Evolutionary conservation across 2,888 invertebrate species (phyloP), one percentile per base, ranked within the genome.

Genomic region (Aleiodes testaceus): DNA sequence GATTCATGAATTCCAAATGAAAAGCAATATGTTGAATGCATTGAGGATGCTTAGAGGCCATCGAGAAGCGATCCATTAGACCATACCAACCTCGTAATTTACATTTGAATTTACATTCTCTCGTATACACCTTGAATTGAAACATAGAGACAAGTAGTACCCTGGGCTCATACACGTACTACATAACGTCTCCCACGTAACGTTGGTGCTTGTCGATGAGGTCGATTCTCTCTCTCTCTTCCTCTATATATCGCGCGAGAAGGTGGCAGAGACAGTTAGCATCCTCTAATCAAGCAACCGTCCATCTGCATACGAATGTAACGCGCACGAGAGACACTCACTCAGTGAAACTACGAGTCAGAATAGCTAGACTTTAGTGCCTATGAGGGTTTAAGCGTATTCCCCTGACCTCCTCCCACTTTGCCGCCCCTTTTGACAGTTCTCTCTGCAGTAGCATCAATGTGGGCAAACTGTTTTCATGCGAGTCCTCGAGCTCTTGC

Each of bases 251-350:
- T 53, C 1, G 18, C 18, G 36, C 20, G 52, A 52, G 20, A 50
- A 64, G 36, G 22, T 50, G 45, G 26, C 30, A 36, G 55, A 18
- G 55, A 52, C 53, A 76, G 75, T 78, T 77, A 76, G 77, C 61
- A 70, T 79, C 78, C 79, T 78, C 75, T 78, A 80, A 81, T 80
- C 79, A 78, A 78, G 75, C 74, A 61, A 72, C 72, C 70, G 77
- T 78, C 77, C 75, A 81, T 80, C 79, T 78, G 78, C 79, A 78
- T 80, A 78, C 77, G 78, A 80, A 80, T 79, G 76, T 26, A 44
- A 59, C 66, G 65, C 22, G 52, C 52, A 36, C 20, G 65, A 53
- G 47, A 68, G 47, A 49, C 42, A 18, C 20, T 44, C 36, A 18
- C 36, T 36, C 36, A 64, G 36, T 53, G 69, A 11, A 30, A 44